Conservation (phyloP, 2,888 invertebrate species). For the Artemia sinica region DNA sequence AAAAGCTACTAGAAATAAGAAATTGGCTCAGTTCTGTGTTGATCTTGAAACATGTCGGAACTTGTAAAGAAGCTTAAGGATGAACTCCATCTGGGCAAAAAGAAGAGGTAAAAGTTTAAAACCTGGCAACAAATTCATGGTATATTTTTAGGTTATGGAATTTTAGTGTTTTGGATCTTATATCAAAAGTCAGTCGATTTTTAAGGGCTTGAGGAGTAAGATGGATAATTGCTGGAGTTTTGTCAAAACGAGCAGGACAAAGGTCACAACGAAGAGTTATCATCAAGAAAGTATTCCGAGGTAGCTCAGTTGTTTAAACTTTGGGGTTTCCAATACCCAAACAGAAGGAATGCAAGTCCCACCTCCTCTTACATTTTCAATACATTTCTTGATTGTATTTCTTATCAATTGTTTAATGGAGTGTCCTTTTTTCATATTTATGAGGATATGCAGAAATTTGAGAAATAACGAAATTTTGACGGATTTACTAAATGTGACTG, state of each 20-base stretch:
- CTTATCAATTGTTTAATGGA: too few species aligned
- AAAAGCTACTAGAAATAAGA: background rate
- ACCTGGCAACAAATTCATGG: background rate
- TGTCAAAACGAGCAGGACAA: background rate
- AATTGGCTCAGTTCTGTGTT: constrained; percentile 7
- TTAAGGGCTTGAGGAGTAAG: background rate
- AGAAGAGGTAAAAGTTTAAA: background rate
- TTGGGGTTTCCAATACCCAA: too few species aligned
- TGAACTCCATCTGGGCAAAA: constrained; percentile 1
- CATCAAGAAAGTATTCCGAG: too few species aligned
- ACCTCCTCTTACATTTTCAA: too few species aligned
- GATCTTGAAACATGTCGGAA: constrained; percentile 12
- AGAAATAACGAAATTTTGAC: too few species aligned
- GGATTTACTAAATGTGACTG: too few species aligned
- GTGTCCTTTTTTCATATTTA: too few species aligned
- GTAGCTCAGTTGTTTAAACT: too few species aligned
- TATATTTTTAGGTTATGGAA: background rate
- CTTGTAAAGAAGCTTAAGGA: constrained; percentile 4
- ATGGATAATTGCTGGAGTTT: constrained; percentile 8
- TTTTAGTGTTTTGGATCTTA: too few species aligned
- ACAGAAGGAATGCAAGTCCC: too few species aligned
- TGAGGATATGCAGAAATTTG: too few species aligned
- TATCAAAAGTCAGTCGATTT: background rate
- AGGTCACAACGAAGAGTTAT: background rate
- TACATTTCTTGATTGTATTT: too few species aligned